Conservation (phyloP, 2,888 invertebrate genomes). For the Lycia hirtaria region DNA sequence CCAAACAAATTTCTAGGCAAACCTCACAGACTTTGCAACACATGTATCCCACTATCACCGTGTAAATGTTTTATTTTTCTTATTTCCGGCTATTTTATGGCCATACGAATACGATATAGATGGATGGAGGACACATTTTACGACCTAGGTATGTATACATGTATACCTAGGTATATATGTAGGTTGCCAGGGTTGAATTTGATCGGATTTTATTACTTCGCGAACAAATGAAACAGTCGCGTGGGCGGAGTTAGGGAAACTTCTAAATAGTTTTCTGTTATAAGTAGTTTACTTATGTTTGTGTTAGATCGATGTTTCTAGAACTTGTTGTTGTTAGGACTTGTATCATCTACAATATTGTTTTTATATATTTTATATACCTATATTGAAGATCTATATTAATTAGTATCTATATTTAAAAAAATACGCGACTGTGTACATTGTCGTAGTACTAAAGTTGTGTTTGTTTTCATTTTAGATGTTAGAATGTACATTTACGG, state of each 20-base stretch:
- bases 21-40: not conserved
- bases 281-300: not conserved
- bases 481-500: too few species aligned
- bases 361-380: not conserved
- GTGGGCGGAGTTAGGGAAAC: constrained; percentile 1
- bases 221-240: constrained; percentile 22
- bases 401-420: too few species aligned
- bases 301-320: not conserved
- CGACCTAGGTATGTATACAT: constrained; percentile 32
- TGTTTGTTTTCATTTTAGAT: too few species aligned
- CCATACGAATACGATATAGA: constrained; percentile 24
- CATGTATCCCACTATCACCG: not conserved
- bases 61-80: constrained; percentile 13
- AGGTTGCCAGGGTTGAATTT: constrained; percentile 27
- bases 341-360: too few species aligned
- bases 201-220: constrained; percentile 37
- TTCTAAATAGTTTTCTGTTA: constrained; percentile 18
- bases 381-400: too few species aligned
- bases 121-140: constrained; percentile 35
- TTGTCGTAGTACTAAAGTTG: too few species aligned
- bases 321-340: not conserved
- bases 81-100: constrained; percentile 21
- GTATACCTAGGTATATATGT: not conserved
- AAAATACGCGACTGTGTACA: too few species aligned
- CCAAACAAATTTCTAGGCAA: not conserved